These are phyloP conservation scores for Loris lydekkerianus DNA, from an alignment of 2,797 vertebrate genomes.

Conservation along the genomic window DNA sequence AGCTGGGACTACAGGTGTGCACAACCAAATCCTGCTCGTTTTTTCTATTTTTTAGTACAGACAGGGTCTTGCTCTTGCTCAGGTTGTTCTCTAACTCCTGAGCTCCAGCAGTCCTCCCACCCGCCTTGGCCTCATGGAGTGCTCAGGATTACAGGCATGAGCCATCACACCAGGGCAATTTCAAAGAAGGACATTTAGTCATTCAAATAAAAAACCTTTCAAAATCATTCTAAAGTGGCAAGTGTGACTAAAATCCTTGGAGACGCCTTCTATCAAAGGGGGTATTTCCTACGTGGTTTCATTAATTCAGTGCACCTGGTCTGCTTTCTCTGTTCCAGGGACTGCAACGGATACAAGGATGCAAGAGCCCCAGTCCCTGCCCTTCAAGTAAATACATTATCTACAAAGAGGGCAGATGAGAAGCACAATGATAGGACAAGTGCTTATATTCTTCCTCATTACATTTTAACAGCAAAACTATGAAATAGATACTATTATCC, in stretches of 20 bases:
- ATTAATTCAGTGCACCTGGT: neutral
- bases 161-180: neutral
- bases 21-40: too few relatives aligned
- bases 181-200: constrained; percentile 6
- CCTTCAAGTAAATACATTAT: neutral
- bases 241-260: neutral
- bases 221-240: neutral
- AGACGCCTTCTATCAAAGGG: neutral
- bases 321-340: neutral
- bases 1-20: too few relatives aligned
- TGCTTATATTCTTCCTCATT: neutral
- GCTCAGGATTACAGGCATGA: too few relatives aligned
- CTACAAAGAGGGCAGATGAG: neutral
- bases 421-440: neutral
- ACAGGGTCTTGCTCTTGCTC: too few relatives aligned
- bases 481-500: neutral
- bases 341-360: neutral
- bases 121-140: too few relatives aligned
- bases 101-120: too few relatives aligned
- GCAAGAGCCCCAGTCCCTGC: neutral
- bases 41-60: too few relatives aligned
- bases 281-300: neutral
- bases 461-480: neutral
- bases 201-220: constrained; percentile 44
- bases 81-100: too few relatives aligned